phyloP scores from a whole-genome alignment of 2,888 invertebrate species.

The Diplazon laetatorius region DNA sequence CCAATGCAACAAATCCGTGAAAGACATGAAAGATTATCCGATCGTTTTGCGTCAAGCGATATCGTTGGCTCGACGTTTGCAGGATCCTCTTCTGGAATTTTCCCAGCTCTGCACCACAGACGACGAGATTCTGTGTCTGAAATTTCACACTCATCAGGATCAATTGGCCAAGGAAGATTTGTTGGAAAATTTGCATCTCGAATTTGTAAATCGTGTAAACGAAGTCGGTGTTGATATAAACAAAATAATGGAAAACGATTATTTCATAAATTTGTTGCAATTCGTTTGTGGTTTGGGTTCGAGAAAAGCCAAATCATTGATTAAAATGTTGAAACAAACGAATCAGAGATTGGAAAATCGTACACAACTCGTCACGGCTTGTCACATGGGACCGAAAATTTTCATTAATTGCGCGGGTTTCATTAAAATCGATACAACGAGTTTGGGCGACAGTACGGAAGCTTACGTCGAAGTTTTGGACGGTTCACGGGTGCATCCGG shows the following conservation, averaged over 20 bases:
- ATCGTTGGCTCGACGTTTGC: slow-evolving; percentile 93
- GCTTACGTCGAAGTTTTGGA: slow-evolving; percentile 97
- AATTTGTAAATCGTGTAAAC: slow-evolving; percentile 96
- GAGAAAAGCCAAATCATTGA: slow-evolving; percentile 92
- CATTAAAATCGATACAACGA: slow-evolving; percentile 97
- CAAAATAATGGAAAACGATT: slow-evolving; percentile 92
- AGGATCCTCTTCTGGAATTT: slow-evolving; percentile 97
- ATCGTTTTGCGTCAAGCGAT: slow-evolving; percentile 93
- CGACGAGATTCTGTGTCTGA: slow-evolving; percentile 96
- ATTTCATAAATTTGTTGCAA: slow-evolving; percentile 94
- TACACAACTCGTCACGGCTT: slow-evolving; percentile 95
- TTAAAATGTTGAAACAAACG: slow-evolving; percentile 93
- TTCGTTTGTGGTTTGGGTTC: slow-evolving; percentile 98
- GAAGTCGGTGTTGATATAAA: slow-evolving; percentile 98
- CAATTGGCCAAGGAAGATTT: slow-evolving; percentile 92
- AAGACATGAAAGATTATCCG: slow-evolving; percentile 96
- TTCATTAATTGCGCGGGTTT: slow-evolving; percentile 99
- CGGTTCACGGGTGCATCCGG: slow-evolving; percentile 98
- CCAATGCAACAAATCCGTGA: slow-evolving; percentile 92
- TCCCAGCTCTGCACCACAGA: slow-evolving; percentile 97
- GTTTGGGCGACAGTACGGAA: slow-evolving; percentile 94
- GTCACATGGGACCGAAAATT: slow-evolving; percentile 97
- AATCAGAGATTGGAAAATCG: slow-evolving; percentile 95
- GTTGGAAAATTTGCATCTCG: slow-evolving; percentile 90
- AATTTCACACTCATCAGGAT: slow-evolving; percentile 90